Conservation (phyloP, 2,797 vertebrate species). For the Morus bassanus region DNA sequence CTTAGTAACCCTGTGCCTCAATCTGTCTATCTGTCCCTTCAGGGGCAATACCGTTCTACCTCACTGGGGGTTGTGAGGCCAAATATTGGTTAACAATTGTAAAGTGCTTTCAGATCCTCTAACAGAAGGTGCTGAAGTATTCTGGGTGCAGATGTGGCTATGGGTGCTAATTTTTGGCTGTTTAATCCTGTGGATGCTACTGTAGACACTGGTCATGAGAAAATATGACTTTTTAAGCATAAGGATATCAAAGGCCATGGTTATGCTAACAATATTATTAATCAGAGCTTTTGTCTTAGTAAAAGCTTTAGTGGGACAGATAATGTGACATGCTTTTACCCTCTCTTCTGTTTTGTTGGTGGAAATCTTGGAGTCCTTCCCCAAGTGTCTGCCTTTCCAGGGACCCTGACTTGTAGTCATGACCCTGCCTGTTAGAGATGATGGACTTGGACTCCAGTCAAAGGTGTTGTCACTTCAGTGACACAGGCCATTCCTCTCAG, state of each 20-base stretch:
- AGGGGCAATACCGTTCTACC: conserved; percentile 64
- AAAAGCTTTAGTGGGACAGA: background rate
- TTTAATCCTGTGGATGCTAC: conserved; percentile 11
- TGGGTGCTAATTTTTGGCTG: conserved; percentile 35
- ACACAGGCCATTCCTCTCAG: background rate
- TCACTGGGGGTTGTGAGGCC: conserved; percentile 65
- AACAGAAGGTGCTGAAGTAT: conserved; percentile 44
- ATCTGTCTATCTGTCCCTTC: conserved; percentile 51
- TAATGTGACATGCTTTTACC: background rate
- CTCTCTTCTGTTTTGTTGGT: background rate
- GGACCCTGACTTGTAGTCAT: background rate
- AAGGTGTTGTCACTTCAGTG: background rate
- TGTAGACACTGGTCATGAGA: background rate
- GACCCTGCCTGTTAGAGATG: background rate
- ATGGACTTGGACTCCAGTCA: background rate
- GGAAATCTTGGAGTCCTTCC: background rate
- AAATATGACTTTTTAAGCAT: background rate
- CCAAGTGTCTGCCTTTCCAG: background rate
- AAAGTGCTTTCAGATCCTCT: conserved; percentile 60
- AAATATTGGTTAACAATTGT: conserved; percentile 21
- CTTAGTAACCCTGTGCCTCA: conserved; percentile 70
- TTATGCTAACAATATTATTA: background rate
- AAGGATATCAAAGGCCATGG: background rate
- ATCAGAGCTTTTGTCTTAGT: background rate
- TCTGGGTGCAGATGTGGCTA: conserved; percentile 39